A percentile compares a stretch with the other conserved stretches of the same genome.
These are phyloP conservation scores for Myopa tessellatipennis DNA, from an alignment of 2,888 invertebrate species.

Conservation along the genomic window DNA sequence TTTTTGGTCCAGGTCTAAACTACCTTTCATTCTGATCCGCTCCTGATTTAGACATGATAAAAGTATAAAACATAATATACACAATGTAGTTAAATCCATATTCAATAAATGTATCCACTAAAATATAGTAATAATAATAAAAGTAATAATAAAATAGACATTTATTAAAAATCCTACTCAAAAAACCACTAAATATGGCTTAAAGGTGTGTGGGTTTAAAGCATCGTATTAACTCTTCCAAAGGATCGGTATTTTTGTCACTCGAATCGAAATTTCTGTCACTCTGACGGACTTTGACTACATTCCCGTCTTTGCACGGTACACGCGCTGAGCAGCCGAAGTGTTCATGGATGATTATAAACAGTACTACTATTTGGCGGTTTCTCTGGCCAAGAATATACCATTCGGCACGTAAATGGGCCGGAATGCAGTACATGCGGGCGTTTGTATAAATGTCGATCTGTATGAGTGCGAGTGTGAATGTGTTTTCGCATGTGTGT, in stretches of 20 bases:
- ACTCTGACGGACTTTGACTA: slow-evolving; percentile 60
- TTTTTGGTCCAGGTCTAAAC: too few species aligned
- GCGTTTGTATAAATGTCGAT: background rate
- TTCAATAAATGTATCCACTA: slow-evolving; percentile 31
- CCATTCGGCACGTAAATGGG: slow-evolving; percentile 84
- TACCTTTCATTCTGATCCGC: too few species aligned
- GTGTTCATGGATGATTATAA: slow-evolving; percentile 99
- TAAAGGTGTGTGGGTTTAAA: too few species aligned
- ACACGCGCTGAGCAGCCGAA: slow-evolving; percentile 96
- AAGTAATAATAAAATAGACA: background rate
- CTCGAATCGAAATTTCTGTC: too few species aligned
- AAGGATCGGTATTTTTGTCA: too few species aligned
- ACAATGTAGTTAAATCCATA: slow-evolving; percentile 27
- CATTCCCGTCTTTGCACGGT: slow-evolving; percentile 96
- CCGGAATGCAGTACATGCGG: too few species aligned
- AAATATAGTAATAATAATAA: background rate
- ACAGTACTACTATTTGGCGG: slow-evolving; percentile 93
- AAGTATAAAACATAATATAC: background rate
- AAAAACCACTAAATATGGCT: too few species aligned
- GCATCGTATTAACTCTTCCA: too few species aligned
- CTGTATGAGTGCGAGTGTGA: too few species aligned
- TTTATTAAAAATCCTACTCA: too few species aligned
- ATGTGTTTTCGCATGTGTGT: background rate
- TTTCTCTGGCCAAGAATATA: slow-evolving; percentile 90
- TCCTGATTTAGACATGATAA: too few species aligned